phyloP scores from a whole-genome alignment of 2,888 invertebrate species.

The Cephus sareptanus region DNA sequence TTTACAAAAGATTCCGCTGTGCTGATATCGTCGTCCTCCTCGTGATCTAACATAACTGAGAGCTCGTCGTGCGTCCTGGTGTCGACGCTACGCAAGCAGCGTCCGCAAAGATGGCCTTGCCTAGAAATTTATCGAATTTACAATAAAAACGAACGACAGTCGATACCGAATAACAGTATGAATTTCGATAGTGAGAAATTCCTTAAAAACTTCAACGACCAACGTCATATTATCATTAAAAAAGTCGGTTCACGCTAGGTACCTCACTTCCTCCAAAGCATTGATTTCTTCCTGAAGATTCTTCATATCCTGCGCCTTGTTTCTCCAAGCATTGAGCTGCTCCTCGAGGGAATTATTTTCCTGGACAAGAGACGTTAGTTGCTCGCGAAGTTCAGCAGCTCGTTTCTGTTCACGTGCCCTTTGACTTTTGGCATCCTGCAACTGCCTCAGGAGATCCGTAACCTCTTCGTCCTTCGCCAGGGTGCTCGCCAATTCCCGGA shows the following conservation, averaged over 20 bases:
- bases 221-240: not conserved
- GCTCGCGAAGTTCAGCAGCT: constrained; percentile 81
- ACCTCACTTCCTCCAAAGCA: constrained; percentile 88
- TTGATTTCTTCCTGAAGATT: constrained; percentile 86
- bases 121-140: constrained; percentile 64
- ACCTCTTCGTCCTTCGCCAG: constrained; percentile 62
- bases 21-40: constrained; percentile 79
- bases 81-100: constrained; percentile 79
- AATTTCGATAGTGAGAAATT: not conserved
- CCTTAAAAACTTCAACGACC: not conserved
- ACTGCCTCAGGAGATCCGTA: constrained; percentile 73
- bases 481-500: constrained; percentile 32
- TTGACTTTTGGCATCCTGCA: constrained; percentile 77
- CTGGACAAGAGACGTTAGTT: constrained; percentile 76
- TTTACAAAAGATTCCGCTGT: constrained; percentile 68
- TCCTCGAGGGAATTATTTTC: constrained; percentile 79
- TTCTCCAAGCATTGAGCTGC: constrained; percentile 74
- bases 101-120: constrained; percentile 85
- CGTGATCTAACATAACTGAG: constrained; percentile 77
- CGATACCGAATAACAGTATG: not conserved
- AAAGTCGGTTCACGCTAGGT: constrained; percentile 37
- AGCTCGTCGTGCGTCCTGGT: constrained; percentile 70
- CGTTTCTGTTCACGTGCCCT: constrained; percentile 79
- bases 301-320: constrained; percentile 81
- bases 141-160: not conserved